These are phyloP conservation scores for Dermolepida albohirtum DNA, from an alignment of 2,888 invertebrate genomes.

Conservation along the genomic window DNA sequence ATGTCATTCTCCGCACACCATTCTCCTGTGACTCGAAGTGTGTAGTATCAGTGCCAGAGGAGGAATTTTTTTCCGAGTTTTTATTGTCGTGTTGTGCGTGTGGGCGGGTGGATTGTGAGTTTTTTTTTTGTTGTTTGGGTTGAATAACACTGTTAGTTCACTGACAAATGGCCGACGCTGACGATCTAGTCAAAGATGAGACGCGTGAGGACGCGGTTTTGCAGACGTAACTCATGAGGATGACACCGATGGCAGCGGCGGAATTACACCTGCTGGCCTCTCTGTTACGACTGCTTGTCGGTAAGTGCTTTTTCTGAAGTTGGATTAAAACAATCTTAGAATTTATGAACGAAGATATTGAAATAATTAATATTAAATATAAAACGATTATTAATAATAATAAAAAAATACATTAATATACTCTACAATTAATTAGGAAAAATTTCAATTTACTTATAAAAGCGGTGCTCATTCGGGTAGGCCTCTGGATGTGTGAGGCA, in stretches of 20 bases:
- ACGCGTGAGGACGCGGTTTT: slow-evolving; percentile 48
- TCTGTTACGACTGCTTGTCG: slow-evolving; percentile 73
- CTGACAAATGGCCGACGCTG: slow-evolving; percentile 9
- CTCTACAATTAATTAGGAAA: too few relatives aligned
- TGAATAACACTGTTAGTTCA: slow-evolving; percentile 1
- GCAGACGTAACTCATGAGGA: slow-evolving; percentile 54
- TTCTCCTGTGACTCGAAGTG: too few relatives aligned
- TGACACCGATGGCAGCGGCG: slow-evolving; percentile 71
- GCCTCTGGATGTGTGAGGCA: too few relatives aligned
- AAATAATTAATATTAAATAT: not conserved
- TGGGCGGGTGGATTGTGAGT: not conserved
- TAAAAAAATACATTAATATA: too few relatives aligned
- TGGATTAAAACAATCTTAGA: not conserved
- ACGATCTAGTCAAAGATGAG: slow-evolving; percentile 53
- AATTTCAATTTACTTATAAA: too few relatives aligned
- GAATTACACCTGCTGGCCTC: slow-evolving; percentile 73
- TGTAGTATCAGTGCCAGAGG: too few relatives aligned
- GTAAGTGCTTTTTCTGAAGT: slow-evolving; percentile 64
- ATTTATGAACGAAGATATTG: not conserved
- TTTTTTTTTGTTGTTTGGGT: slow-evolving; percentile 8
- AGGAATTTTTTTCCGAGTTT: too few relatives aligned
- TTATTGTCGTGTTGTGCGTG: slow-evolving; percentile 4
- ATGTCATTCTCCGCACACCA: too few relatives aligned
- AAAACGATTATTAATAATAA: too few relatives aligned
- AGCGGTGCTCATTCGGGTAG: too few relatives aligned